Base-by-base conservation (phyloP, 2,113 vertebrate species). In the Scytalopus superciliaris region DNA sequence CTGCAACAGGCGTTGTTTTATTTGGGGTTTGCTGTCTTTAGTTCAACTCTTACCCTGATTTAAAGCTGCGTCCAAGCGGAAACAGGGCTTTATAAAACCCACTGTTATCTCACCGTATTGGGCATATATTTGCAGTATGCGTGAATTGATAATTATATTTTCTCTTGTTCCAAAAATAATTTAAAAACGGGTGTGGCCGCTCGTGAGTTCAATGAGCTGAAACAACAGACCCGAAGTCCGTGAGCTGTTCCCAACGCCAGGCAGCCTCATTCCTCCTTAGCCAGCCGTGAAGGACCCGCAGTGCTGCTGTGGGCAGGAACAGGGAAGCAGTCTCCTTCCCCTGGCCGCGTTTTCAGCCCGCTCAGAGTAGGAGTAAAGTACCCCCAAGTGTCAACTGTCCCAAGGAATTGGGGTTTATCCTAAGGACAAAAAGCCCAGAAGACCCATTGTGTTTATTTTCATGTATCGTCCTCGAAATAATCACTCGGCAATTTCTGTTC, bases 111-210 rank as follows among this genome's bases (percentile, higher is more conserved):
- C 15, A 22, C 59, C 2, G 8, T 14, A 12, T 2, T n/a, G 30
- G 53, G 40, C 56, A 69, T 37, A 7, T 45, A 82, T 72, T 93
- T 86, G 30, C 83, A 78, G 47, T 23, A 30, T 3, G 69, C 1
- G 0, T 62, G 75, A 90, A 86, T 64, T 53, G 78, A 88, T 86
- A 89, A 86, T 52, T 80, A 1, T 24, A 52, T 94, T 96, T 73
- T 77, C 86, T 40, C 28, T 35, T 17, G 47, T 78, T 68, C 92
- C 87, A 96, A 97, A 92, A 89, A 91, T 87, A 95, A 81, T 59
- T 69, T 40, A 3, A 0, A 53, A 82, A 27, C 8, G 35, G 87
- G 74, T 4, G 18, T 24, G 78, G 57, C 66, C 31, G 8, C 64
- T 60, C 60, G 63, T 50, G 79, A 47, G 33, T 45, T 74, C 47